Base-by-base conservation (phyloP, 2,113 vertebrate genomes). In the Ceratotherium simum region DNA sequence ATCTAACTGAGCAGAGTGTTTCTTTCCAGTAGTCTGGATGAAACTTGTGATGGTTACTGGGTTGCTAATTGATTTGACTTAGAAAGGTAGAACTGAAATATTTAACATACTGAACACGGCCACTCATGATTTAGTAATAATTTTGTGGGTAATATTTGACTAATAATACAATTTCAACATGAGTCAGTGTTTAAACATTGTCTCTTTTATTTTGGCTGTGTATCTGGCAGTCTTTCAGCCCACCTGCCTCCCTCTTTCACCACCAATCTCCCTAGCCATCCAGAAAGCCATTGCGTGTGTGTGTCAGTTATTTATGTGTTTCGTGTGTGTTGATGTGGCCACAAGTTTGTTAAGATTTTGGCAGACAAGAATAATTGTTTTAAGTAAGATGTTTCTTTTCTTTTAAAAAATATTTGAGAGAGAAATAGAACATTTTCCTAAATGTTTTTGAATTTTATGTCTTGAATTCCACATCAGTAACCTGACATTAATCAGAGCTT, bases 351-450 rank as follows among this genome's bases (percentile, higher is more conserved):
- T 80, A 86, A 73, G 75, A 94, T 81, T 39, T 94, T 33, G 69
- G 29, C 25, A 54, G 29, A 80, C 11, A 60, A 60, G 27, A 87
- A 75, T 39, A 83, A 51, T 75, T 51, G 33, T 75, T 87, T 92
- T 36, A 92, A 87, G 31, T 4, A 75, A 58, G 54, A 33, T 70
- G 9, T 39, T 54, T 64, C 10, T 86, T 90, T 76, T 81, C n/a
- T 76, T 80, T 81, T 72, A 25, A 89, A 51, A 73, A 20, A 84
- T 48, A 54, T 69, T 72, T 93, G 21, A 88, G 65, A 70, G 27
- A 86, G 11, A 97, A 93, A 86, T 56, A 16, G 17, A 58, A 86
- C 65, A 90, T 46, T 90, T 70, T 92, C 42, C 90, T 39, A 54
- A 58, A 67, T 95, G 8, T 8, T 31, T 76, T 64, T 67, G 17